phyloP scores from a whole-genome alignment of 2,888 invertebrate species.

The Neoascia interrupta region DNA sequence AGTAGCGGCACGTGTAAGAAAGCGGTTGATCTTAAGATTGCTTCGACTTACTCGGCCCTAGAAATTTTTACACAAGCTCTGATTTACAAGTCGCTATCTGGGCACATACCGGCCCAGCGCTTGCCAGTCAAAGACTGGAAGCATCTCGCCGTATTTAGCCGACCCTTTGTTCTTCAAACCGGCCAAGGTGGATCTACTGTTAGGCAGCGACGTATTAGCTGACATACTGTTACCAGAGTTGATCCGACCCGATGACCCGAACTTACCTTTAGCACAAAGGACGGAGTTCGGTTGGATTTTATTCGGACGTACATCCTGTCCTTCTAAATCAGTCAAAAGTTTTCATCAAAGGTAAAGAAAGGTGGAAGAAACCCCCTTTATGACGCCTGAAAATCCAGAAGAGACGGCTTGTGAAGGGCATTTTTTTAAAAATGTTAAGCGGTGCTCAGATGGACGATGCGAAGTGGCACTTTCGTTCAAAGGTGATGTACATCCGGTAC shows the following conservation, averaged over 20 bases:
- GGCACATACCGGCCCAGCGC: no score
- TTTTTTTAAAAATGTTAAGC: background rate
- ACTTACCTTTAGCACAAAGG: no score
- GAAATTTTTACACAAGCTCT: no score
- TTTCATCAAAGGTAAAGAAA: no score
- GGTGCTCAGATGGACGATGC: background rate
- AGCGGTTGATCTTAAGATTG: no score
- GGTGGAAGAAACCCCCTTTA: background rate
- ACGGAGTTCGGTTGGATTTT: no score
- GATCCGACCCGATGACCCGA: background rate
- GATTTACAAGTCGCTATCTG: no score
- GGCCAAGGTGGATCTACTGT: slow-evolving; percentile 1
- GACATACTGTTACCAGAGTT: background rate
- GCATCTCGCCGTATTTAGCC: background rate
- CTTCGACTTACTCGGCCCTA: no score
- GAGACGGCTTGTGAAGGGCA: slow-evolving; percentile 15
- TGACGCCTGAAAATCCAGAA: slow-evolving; percentile 1
- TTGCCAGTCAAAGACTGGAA: background rate
- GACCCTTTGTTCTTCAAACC: no score
- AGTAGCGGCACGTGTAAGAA: no score
- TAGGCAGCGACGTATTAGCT: slow-evolving; percentile 15
- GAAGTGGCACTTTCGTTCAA: slow-evolving; percentile 33
- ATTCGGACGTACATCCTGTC: no score
- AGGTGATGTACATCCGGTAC: background rate
- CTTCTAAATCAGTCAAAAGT: no score